phyloP scores from a whole-genome alignment of 2,888 invertebrate genomes.

The Schrankia costaestrigalis region DNA sequence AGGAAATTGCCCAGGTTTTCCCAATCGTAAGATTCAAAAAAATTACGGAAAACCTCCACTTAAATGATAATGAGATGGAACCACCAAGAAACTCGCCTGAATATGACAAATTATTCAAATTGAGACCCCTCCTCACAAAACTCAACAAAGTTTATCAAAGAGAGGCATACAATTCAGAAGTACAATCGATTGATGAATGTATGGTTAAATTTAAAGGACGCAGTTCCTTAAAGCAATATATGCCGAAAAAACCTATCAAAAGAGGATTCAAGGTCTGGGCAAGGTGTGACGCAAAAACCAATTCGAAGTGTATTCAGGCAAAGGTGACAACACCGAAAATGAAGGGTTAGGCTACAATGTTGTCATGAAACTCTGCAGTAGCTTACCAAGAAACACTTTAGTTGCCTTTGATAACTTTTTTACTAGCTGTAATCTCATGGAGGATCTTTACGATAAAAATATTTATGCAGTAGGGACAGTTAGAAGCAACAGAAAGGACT shows the following conservation, averaged over 20 bases:
- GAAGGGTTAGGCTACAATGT: too few species aligned
- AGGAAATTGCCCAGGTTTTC: constrained; percentile 30
- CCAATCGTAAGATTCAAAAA: constrained; percentile 35
- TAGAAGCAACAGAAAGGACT: constrained; percentile 24
- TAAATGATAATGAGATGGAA: constrained; percentile 26
- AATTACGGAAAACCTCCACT: constrained; percentile 29
- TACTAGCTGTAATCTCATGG: constrained; percentile 23
- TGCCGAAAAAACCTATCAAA: too few species aligned
- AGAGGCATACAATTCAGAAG: too few species aligned
- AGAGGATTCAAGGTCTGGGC: constrained; percentile 30
- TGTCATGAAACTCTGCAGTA: constrained; percentile 22
- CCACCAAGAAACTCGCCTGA: constrained; percentile 25
- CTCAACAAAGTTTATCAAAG: too few species aligned
- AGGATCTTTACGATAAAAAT: constrained; percentile 17
- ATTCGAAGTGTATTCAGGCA: background rate
- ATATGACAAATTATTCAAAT: constrained; percentile 30
- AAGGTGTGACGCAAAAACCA: constrained; percentile 22
- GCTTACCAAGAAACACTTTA: constrained; percentile 25
- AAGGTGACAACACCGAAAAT: too few species aligned
- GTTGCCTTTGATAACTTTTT: constrained; percentile 42
- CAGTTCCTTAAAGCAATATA: too few species aligned
- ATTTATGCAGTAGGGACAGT: constrained; percentile 32
- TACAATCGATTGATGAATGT: too few species aligned
- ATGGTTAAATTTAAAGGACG: too few species aligned
- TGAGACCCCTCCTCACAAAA: too few species aligned